Evolutionary conservation across 1,140 invertebrate genomes (phyloP).

Genomic region (Myzus persicae): DNA sequence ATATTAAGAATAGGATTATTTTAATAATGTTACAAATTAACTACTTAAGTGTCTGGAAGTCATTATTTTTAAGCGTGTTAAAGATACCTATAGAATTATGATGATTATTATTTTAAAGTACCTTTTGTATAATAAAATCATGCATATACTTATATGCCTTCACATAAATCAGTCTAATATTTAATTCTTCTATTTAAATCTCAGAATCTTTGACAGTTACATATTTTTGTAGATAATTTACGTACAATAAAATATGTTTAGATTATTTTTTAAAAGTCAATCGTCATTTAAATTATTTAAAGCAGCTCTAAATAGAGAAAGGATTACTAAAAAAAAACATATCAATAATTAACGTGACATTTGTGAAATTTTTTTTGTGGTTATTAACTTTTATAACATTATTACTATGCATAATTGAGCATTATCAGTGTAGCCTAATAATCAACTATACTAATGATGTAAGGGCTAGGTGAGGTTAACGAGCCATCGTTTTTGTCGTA

Average conservation of each 20-base stretch:
- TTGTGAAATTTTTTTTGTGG: no score
- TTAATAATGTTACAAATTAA: neutral
- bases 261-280: neutral
- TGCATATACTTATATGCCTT: no score
- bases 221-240: neutral
- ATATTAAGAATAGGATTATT: no score
- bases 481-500: neutral
- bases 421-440: neutral
- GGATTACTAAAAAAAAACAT: neutral
- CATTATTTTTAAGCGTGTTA: neutral
- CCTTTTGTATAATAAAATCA: neutral
- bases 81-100: no score
- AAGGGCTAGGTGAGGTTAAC: no score
- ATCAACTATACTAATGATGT: neutral
- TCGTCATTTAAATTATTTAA: neutral
- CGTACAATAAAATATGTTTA: neutral
- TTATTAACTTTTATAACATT: neutral
- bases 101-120: neutral
- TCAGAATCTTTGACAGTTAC: neutral
- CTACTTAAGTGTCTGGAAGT: neutral
- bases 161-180: neutral
- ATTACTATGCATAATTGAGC: neutral
- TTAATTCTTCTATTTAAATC: neutral
- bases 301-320: neutral
- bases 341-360: neutral